Evolutionary conservation across 2,797 vertebrate species (phyloP), one percentile per base, ranked within the genome.

Genomic region (Loriculus beryllinus): DNA sequence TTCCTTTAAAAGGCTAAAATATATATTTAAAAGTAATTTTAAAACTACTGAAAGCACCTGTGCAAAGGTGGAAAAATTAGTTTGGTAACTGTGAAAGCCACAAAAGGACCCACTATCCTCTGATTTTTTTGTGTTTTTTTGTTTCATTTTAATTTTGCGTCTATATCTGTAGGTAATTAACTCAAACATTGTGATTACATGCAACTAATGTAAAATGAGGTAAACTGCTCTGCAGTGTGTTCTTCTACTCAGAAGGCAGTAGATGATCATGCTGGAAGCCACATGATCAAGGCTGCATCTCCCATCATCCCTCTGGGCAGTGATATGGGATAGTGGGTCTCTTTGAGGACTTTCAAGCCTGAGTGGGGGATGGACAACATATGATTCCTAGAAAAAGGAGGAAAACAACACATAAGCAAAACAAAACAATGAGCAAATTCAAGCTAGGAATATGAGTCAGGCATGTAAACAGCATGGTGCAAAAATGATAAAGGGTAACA

Each of bases 271-370:
- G 99, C 98, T 98, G 98, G 98, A 98, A 98, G 98, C 96, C 98
- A 98, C 98, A 99, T 99, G 99, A 99, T 99, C 99, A 99, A 97
- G 98, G 98, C 98, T 98, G 98, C 98, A 98, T 98, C 98, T 98
- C 98, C 98, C 98, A 98, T 98, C 98, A 98, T 98, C 98, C 98
- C 98, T 98, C 98, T 98, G 98, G 98, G 98, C 98, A 99, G 98
- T 99, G 99, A 98, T 99, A 99, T 99, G 99, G 99, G 99, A 99
- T 99, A 99, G 99, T 99, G 99, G 99, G 99, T 99, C 99, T 99
- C 99, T 99, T 99, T 99, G 99, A 99, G 99, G 99, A 99, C 99
- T 99, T 99, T 99, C 99, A 99, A 99, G 99, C 99, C 99, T 98
- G 99, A 99, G 99, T 99, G 99, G 99, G 98, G 99, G 99, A 98